Evolutionary conservation across 1,140 invertebrate species (phyloP).

Genomic region (Microplitis mediator): DNA sequence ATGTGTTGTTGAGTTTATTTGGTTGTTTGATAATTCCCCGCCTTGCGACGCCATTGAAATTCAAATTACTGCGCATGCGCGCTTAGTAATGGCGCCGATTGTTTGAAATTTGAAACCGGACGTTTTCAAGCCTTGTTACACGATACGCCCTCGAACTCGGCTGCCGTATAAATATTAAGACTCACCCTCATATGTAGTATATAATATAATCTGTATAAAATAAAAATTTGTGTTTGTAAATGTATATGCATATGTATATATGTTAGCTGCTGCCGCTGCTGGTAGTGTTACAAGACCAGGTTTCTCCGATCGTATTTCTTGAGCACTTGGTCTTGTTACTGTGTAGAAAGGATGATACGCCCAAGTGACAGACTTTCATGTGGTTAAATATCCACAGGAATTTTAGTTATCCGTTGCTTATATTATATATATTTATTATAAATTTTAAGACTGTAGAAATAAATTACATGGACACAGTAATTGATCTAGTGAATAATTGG

Average conservation of each 20-base stretch:
- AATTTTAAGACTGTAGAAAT: too few relatives aligned
- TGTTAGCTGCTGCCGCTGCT: background rate
- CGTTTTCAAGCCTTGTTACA: constrained; percentile 41
- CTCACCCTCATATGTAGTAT: background rate
- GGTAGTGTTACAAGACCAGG: too few relatives aligned
- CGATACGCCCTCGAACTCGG: background rate
- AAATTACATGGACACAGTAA: too few relatives aligned
- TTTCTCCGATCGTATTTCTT: constrained; percentile 18
- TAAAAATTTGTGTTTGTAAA: background rate
- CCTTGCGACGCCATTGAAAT: background rate
- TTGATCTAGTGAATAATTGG: too few relatives aligned
- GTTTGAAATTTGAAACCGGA: constrained; percentile 38
- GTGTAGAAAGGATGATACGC: constrained; percentile 8
- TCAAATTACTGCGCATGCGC: constrained; percentile 1
- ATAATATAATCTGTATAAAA: background rate
- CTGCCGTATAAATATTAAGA: too few relatives aligned
- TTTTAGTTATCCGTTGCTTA: background rate
- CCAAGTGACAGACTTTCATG: constrained; percentile 13
- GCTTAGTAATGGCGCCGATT: background rate
- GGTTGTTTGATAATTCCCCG: too few relatives aligned
- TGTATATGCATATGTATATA: background rate
- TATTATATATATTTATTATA: too few relatives aligned
- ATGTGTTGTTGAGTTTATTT: too few relatives aligned
- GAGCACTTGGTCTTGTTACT: constrained; percentile 7
- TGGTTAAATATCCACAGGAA: background rate